phyloP scores from a whole-genome alignment of 2,797 vertebrate genomes.

The Crocidura indochinensis region DNA sequence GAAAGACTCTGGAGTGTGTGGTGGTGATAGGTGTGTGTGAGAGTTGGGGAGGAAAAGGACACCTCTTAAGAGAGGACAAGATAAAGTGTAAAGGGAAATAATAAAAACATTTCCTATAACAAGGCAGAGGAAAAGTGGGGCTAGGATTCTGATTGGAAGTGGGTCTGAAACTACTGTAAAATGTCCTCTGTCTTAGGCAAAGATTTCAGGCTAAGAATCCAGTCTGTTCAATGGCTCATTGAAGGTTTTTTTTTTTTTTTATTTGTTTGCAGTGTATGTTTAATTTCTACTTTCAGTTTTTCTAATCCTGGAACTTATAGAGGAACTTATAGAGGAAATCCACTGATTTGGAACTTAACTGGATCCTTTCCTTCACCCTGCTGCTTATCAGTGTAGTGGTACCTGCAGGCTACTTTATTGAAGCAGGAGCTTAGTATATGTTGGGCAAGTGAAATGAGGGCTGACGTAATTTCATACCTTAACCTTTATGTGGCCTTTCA shows the following conservation, averaged over 20 bases:
- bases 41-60: background rate
- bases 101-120: background rate
- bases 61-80: background rate
- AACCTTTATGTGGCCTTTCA: conserved; percentile 42
- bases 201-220: conserved; percentile 13
- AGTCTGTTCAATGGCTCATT: conserved; percentile 1
- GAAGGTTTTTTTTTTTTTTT: conserved; percentile 23
- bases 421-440: background rate
- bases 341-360: conserved; percentile 35
- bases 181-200: background rate
- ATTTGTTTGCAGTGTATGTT: conserved; percentile 4
- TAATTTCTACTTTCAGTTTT: background rate
- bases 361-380: background rate
- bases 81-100: background rate
- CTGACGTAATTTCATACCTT: conserved; percentile 20
- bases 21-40: background rate
- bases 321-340: too few species aligned
- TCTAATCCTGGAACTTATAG: background rate
- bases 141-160: background rate
- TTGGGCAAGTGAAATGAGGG: conserved; percentile 30
- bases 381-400: background rate
- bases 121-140: background rate
- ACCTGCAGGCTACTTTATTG: background rate
- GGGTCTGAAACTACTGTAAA: background rate
- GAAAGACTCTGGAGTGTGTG: conserved; percentile 62